Evolutionary conservation across 1,140 invertebrate species (phyloP).

Genomic region (Vanessa atalanta): DNA sequence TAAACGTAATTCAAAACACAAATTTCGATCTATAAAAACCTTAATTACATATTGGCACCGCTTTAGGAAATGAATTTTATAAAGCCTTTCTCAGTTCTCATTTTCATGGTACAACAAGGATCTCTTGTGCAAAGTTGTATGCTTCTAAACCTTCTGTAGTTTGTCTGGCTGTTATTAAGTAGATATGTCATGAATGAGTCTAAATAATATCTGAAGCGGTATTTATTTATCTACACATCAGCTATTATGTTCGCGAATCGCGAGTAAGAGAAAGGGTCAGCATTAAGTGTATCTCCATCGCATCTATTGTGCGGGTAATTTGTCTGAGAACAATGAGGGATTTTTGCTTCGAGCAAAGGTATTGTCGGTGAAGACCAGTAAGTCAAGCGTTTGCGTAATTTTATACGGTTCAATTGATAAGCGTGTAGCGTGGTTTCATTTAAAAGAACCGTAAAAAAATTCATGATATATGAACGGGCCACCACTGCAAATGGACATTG

Average conservation of each 20-base stretch:
- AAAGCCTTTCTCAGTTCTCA: no score
- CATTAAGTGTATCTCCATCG: slow-evolving; percentile 6
- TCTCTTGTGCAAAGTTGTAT: no score
- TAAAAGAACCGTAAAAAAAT: not conserved
- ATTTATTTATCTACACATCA: not conserved
- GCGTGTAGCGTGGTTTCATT: not conserved
- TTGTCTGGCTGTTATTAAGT: no score
- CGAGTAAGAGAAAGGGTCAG: slow-evolving; percentile 26
- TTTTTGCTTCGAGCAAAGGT: slow-evolving; percentile 62
- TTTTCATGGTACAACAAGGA: no score
- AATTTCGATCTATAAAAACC: no score
- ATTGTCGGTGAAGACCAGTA: slow-evolving; percentile 50
- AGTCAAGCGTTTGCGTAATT: slow-evolving; percentile 49
- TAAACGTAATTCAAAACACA: no score
- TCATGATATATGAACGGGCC: no score
- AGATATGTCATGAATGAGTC: not conserved
- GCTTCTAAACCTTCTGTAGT: no score
- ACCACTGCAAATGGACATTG: no score
- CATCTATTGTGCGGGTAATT: slow-evolving; percentile 48
- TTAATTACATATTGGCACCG: no score
- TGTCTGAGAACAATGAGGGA: slow-evolving; percentile 65
- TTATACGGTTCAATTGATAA: slow-evolving; percentile 42
- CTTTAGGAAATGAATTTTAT: no score
- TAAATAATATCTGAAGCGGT: not conserved
- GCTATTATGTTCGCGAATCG: not conserved